Base-by-base conservation (phyloP, 2,797 vertebrate species). In the Sebastes taczanowskii region DNA sequence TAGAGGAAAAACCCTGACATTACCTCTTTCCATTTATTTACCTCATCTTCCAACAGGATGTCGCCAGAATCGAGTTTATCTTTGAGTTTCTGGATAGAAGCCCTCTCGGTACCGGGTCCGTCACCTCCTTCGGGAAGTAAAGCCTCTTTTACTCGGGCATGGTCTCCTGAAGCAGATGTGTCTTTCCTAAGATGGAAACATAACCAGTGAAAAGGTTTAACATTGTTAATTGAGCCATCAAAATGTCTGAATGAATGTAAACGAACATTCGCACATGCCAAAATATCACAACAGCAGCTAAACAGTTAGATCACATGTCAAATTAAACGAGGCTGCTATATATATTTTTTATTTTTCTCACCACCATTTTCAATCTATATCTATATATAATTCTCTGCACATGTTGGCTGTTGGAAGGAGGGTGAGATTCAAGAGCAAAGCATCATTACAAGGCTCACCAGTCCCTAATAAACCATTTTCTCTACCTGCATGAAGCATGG, bases 21-120 rank as follows among this genome's bases (percentile, higher is more conserved):
- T 11, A 35, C 2, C n/a, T 61, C 65, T 53, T 63, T 59, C n/a
- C 4, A 34, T 62, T 69, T 38, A 62, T 72, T 82, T 85, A 91
- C 89, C 89, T 89, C 79, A 61, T 84, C 25, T 77, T 0, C 82
- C 5, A 74, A 8, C 1, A 67, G 25, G 55, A 68, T 16, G n/a
- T 77, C 4, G 1, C 11, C 56, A 68, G 30, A 71, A 34, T 38
- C 53, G 56, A 10, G 16, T 14, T 46, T 2, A 18, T 74, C 42
- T 9, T 52, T 49, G 2, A 18, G 49, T 29, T 46, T 55, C 18
- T 10, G 38, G 46, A n/a, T 16, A 4, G 55, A 25, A 71, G 34
- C 3, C 1, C 1, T 59, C 35, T 71, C 29, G 1, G 13, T 25
- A 70, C 0, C 63, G 34, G 38, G 25, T 61, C 7, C 20, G 25